Evolutionary conservation across 2,888 invertebrate genomes (phyloP).

Genomic region (Sycophila texana): DNA sequence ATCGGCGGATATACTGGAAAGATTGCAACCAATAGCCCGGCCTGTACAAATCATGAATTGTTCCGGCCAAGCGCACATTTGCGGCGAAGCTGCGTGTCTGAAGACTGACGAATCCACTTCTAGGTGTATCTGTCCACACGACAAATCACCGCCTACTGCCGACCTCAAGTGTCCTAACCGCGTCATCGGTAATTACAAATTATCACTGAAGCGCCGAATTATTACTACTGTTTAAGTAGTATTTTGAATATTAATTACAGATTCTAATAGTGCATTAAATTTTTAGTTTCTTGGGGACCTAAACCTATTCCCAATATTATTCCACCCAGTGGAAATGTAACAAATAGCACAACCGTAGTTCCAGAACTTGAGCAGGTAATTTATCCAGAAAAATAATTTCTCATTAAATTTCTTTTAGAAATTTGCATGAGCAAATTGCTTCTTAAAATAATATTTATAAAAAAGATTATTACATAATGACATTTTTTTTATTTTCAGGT

Average conservation of each 20-base stretch:
- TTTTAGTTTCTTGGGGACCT: slow-evolving; percentile 78
- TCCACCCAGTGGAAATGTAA: slow-evolving; percentile 75
- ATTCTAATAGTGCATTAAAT: slow-evolving; percentile 1
- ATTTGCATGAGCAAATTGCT: neutral
- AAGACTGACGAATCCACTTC: slow-evolving; percentile 77
- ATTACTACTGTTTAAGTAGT: neutral
- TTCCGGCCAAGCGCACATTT: slow-evolving; percentile 75
- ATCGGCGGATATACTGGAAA: slow-evolving; percentile 58
- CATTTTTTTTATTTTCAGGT: slow-evolving; percentile 62
- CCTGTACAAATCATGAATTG: slow-evolving; percentile 66
- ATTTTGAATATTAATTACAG: neutral
- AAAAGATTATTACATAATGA: neutral
- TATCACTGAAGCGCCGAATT: neutral
- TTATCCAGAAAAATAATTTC: slow-evolving; percentile 22
- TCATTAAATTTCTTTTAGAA: neutral
- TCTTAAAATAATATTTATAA: neutral
- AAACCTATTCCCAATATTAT: slow-evolving; percentile 80
- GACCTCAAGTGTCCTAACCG: slow-evolving; percentile 81
- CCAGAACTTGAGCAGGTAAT: slow-evolving; percentile 65
- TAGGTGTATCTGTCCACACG: slow-evolving; percentile 83
- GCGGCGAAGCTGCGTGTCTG: slow-evolving; percentile 82
- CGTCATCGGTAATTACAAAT: slow-evolving; percentile 77
- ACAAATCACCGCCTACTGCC: slow-evolving; percentile 79
- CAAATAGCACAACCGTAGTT: slow-evolving; percentile 67
- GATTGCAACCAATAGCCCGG: slow-evolving; percentile 54